phyloP scores from a whole-genome alignment of 2,888 invertebrate species.

The Xylocampa areola region DNA sequence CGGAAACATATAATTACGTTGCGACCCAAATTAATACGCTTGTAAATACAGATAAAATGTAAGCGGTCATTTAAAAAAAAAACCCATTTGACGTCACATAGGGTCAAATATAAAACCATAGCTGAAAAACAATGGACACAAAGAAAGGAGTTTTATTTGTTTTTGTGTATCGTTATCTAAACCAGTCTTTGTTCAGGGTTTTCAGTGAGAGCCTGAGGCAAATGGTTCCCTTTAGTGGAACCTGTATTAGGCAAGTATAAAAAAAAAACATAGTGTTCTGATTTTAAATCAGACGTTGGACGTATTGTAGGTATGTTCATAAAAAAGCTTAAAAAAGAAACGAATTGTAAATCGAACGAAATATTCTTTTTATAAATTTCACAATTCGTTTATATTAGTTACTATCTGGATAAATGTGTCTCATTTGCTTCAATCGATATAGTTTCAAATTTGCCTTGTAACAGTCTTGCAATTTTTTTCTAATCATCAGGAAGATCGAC shows the following conservation, averaged over 20 bases:
- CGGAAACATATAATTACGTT: conserved; percentile 37
- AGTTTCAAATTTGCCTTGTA: too few relatives aligned
- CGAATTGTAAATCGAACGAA: too few relatives aligned
- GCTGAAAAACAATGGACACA: conserved; percentile 59
- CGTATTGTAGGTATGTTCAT: background rate
- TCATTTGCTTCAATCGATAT: too few relatives aligned
- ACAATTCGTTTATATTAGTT: too few relatives aligned
- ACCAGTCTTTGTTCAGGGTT: conserved; percentile 66
- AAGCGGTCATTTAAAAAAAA: conserved; percentile 20
- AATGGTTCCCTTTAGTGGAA: conserved; percentile 63
- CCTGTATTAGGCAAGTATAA: conserved; percentile 53
- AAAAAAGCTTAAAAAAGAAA: too few relatives aligned
- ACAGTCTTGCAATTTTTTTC: too few relatives aligned
- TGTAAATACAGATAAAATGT: conserved; percentile 42
- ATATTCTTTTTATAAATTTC: too few relatives aligned
- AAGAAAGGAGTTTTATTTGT: conserved; percentile 66
- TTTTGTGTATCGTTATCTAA: conserved; percentile 71
- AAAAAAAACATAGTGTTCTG: conserved; percentile 41
- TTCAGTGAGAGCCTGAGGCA: conserved; percentile 64
- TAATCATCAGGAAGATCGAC: too few relatives aligned
- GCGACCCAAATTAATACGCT: conserved; percentile 43
- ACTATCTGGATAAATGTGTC: too few relatives aligned
- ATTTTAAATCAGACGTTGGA: conserved; percentile 15
- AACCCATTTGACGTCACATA: conserved; percentile 29
- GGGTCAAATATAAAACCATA: conserved; percentile 53